A percentile compares a stretch with the other conserved stretches of the same genome.
Conservation (phyloP, 2,113 vertebrate species). For the Aldabrachelys gigantea region DNA sequence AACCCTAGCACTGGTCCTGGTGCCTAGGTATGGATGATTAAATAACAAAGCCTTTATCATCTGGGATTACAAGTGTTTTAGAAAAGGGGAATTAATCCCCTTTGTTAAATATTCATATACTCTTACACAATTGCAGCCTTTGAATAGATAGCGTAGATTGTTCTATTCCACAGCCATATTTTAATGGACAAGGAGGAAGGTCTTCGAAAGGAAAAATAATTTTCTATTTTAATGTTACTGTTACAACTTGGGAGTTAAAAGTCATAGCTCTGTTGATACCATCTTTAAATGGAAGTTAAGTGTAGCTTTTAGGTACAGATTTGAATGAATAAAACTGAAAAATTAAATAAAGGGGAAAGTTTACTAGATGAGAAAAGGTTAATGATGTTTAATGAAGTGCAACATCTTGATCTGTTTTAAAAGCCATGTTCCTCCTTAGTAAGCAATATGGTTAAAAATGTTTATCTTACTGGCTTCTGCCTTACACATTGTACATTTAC, state of each 20-base stretch:
- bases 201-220: background rate
- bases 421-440: slow-evolving; percentile 31
- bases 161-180: background rate
- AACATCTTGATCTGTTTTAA: slow-evolving; percentile 41
- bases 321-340: background rate
- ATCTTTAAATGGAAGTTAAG: slow-evolving; percentile 12
- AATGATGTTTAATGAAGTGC: slow-evolving; percentile 51
- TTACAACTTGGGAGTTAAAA: background rate
- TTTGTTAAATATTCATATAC: background rate
- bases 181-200: background rate
- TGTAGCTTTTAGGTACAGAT: slow-evolving; percentile 26
- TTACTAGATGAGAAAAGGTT: slow-evolving; percentile 39
- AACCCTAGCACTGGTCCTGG: too few species aligned
- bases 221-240: background rate
- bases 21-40: background rate
- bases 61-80: background rate
- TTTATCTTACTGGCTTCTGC: slow-evolving; percentile 28
- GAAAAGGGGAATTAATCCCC: background rate
- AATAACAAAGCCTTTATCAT: background rate
- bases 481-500: slow-evolving; percentile 31
- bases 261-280: background rate
- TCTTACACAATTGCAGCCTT: background rate
- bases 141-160: background rate
- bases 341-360: slow-evolving; percentile 17
- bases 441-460: slow-evolving; percentile 42